A percentile compares a stretch with the other conserved stretches of the same genome.
phyloP scores from a whole-genome alignment of 53 echinoderm and acorn worm species.

The Paracentrotus lividus region DNA sequence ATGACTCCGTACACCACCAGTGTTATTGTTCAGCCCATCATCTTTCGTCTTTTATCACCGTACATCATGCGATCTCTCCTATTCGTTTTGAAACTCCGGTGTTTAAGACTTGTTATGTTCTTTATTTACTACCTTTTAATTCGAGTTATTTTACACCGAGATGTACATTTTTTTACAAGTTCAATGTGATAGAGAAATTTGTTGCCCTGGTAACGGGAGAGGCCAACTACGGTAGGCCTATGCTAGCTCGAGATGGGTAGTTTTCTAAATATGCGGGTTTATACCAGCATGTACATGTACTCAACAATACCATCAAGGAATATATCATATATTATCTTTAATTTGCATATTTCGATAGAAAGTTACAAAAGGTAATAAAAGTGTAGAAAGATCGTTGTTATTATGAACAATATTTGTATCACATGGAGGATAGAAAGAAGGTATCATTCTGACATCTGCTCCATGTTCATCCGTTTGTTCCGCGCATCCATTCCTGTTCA shows the following conservation, averaged over 20 bases:
- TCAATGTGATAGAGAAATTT: background rate
- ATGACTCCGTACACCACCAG: conserved; percentile 42
- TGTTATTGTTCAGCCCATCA: conserved; percentile 40
- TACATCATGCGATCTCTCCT: conserved; percentile 16
- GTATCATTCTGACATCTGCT: no score
- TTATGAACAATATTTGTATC: no score
- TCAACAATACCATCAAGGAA: no score
- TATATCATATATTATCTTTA: no score
- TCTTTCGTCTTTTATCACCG: background rate
- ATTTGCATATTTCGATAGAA: no score
- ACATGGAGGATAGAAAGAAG: no score
- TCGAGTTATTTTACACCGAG: background rate
- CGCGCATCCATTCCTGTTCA: background rate
- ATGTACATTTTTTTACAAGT: background rate
- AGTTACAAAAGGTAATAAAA: no score
- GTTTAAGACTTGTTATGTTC: background rate
- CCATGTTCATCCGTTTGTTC: no score
- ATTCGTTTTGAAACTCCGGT: background rate
- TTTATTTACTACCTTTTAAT: background rate
- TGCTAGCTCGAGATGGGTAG: background rate
- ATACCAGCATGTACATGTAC: no score
- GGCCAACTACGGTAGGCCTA: background rate
- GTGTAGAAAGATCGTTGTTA: no score
- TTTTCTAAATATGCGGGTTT: background rate
- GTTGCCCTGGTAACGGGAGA: conserved; percentile 22